A percentile compares a stretch with the other conserved stretches of the same genome.
phyloP scores from a whole-genome alignment of 2,797 vertebrate genomes.

The Tenualosa thibaudeaui region DNA sequence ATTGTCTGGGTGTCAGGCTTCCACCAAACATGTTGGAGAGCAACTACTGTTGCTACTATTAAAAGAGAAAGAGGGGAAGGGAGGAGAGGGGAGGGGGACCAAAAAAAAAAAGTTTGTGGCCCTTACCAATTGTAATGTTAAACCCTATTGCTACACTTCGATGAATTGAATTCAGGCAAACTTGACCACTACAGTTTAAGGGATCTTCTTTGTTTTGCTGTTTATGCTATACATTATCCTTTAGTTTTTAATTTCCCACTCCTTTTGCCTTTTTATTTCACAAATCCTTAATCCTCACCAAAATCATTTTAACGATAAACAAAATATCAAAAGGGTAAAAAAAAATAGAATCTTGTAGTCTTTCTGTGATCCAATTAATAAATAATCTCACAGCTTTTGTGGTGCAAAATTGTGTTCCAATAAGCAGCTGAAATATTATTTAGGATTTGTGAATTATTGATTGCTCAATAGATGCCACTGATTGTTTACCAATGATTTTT shows the following conservation, averaged over 20 bases:
- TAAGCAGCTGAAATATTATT: slow-evolving; percentile 89
- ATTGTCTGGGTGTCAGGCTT: slow-evolving; percentile 70
- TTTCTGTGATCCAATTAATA: slow-evolving; percentile 79
- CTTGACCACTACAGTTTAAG: slow-evolving; percentile 72
- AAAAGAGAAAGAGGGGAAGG: slow-evolving; percentile 41
- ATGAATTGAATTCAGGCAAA: slow-evolving; percentile 44
- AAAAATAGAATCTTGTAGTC: slow-evolving; percentile 83
- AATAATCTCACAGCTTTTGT: slow-evolving; percentile 88
- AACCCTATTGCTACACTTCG: slow-evolving; percentile 12
- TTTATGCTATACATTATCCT: slow-evolving; percentile 27
- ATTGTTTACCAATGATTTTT: slow-evolving; percentile 93
- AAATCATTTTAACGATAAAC: slow-evolving; percentile 53
- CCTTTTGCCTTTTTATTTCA: slow-evolving; percentile 36
- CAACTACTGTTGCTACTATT: slow-evolving; percentile 70
- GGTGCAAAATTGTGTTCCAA: slow-evolving; percentile 89
- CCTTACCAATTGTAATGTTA: slow-evolving; percentile 15
- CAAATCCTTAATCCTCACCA: slow-evolving; percentile 56
- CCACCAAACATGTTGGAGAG: slow-evolving; percentile 72
- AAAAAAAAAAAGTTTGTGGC: slow-evolving; percentile 23
- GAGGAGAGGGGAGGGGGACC: neutral
- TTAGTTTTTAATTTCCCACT: neutral
- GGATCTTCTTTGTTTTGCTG: slow-evolving; percentile 16
- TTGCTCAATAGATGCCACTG: slow-evolving; percentile 95
- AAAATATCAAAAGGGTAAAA: slow-evolving; percentile 59
- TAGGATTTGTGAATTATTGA: slow-evolving; percentile 96